These are phyloP conservation scores for Cheilosia pagana DNA, from an alignment of 2,888 invertebrate species.

Conservation along the genomic window DNA sequence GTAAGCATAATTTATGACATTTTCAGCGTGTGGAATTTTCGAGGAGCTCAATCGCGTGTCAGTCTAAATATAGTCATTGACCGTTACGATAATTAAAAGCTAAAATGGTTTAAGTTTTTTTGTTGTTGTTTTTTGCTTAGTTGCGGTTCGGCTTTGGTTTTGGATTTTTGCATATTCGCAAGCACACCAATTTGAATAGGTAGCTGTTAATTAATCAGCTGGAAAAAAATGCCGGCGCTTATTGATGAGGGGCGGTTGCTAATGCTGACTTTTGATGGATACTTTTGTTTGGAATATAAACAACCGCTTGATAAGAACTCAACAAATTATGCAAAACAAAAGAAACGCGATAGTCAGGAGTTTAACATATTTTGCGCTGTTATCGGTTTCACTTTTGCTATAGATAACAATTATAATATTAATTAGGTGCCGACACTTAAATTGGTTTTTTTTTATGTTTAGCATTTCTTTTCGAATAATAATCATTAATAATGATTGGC, in stretches of 20 bases:
- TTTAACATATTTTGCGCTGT: background rate
- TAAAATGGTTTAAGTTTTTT: background rate
- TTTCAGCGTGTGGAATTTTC: constrained; percentile 18
- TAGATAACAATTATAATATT: constrained; percentile 8
- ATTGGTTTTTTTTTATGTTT: too few relatives aligned
- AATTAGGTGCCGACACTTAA: constrained; percentile 1
- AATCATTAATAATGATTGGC: too few relatives aligned
- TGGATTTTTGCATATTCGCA: constrained; percentile 25
- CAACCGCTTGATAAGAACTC: constrained; percentile 13
- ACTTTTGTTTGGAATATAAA: constrained; percentile 16
- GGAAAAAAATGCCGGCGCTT: background rate
- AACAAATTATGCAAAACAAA: constrained; percentile 39
- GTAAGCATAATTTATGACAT: constrained; percentile 20
- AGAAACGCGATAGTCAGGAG: background rate
- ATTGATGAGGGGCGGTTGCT: constrained; percentile 13
- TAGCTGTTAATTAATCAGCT: constrained; percentile 16
- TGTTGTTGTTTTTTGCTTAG: background rate
- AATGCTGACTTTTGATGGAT: constrained; percentile 13
- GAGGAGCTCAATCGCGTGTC: constrained; percentile 29
- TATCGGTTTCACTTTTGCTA: constrained; percentile 19
- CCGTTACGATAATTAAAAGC: constrained; percentile 48
- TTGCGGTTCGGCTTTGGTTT: background rate
- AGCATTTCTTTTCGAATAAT: too few relatives aligned
- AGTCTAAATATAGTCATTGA: constrained; percentile 32
- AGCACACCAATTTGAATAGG: constrained; percentile 28